Conservation (phyloP, 2,113 vertebrate genomes). For the Lepisosteus oculatus region DNA sequence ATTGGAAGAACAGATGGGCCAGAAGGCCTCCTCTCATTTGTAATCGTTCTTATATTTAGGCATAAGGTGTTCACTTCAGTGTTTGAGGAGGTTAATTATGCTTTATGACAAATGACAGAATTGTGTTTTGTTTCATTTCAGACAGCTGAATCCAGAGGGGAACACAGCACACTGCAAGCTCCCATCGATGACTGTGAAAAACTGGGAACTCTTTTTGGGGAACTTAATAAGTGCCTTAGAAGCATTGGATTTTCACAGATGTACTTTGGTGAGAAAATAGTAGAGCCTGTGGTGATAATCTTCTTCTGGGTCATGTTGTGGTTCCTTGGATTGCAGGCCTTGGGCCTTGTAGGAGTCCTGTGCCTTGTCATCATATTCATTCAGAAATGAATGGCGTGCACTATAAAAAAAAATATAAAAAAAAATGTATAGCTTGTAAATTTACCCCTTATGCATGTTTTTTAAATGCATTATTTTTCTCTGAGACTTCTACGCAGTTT, state of each 20-base stretch:
- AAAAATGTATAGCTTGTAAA: too few species aligned
- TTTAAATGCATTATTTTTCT: too few species aligned
- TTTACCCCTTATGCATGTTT: too few species aligned
- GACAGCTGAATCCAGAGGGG: constrained; percentile 55
- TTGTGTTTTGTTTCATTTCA: constrained; percentile 29
- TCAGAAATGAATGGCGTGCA: constrained; percentile 54
- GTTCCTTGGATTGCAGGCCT: constrained; percentile 77
- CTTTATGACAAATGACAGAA: neutral
- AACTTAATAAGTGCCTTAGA: constrained; percentile 76
- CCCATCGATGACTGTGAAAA: constrained; percentile 71
- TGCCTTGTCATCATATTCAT: constrained; percentile 82
- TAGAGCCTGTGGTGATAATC: constrained; percentile 74
- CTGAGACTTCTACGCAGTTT: too few species aligned
- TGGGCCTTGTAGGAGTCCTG: constrained; percentile 74
- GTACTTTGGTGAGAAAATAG: constrained; percentile 75
- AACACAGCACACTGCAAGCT: constrained; percentile 36
- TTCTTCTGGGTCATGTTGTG: constrained; percentile 80
- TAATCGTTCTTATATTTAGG: neutral
- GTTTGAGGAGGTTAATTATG: too few species aligned
- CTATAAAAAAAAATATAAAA: too few species aligned
- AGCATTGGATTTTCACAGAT: constrained; percentile 74
- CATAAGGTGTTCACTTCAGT: too few species aligned
- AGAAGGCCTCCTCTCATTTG: neutral
- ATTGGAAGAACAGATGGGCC: neutral
- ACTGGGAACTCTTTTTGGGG: constrained; percentile 78